A percentile compares a stretch with the other conserved stretches of the same genome.
Conservation (phyloP, 1,140 invertebrate genomes). For the Acromyrmex heyeri region DNA sequence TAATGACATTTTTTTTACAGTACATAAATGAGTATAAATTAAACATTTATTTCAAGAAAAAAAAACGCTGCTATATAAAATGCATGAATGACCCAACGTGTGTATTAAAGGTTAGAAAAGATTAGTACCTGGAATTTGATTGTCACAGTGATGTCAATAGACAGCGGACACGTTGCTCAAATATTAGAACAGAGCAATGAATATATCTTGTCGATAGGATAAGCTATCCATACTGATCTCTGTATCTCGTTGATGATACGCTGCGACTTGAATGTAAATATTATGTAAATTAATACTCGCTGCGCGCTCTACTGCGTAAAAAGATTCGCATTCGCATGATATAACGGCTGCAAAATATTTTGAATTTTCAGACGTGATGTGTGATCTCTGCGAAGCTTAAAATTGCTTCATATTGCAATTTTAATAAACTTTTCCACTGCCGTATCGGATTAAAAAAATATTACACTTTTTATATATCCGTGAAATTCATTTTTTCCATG, state of each 20-base stretch:
- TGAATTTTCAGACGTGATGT: background rate
- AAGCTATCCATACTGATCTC: background rate
- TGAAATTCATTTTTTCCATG: background rate
- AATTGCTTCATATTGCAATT: conserved; percentile 23
- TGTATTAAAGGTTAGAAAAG: background rate
- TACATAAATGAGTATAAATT: too few species aligned
- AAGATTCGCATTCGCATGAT: background rate
- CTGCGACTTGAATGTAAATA: conserved; percentile 32
- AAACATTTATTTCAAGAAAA: too few species aligned
- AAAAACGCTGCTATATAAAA: too few species aligned
- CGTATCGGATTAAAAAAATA: conserved; percentile 18
- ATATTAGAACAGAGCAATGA: conserved; percentile 73
- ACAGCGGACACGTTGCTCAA: conserved; percentile 76
- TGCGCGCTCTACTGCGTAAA: background rate
- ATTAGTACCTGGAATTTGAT: conserved; percentile 15
- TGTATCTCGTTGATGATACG: background rate
- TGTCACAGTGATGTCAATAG: conserved; percentile 66
- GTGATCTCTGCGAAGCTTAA: background rate
- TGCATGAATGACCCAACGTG: background rate
- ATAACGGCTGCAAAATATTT: conserved; percentile 25
- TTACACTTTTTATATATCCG: conserved; percentile 5
- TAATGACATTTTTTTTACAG: too few species aligned
- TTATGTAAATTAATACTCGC: conserved; percentile 45
- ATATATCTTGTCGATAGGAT: conserved; percentile 37
- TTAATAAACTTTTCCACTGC: background rate